Conservation (phyloP, 2,113 vertebrate species). For the Oenanthe melanoleuca region DNA sequence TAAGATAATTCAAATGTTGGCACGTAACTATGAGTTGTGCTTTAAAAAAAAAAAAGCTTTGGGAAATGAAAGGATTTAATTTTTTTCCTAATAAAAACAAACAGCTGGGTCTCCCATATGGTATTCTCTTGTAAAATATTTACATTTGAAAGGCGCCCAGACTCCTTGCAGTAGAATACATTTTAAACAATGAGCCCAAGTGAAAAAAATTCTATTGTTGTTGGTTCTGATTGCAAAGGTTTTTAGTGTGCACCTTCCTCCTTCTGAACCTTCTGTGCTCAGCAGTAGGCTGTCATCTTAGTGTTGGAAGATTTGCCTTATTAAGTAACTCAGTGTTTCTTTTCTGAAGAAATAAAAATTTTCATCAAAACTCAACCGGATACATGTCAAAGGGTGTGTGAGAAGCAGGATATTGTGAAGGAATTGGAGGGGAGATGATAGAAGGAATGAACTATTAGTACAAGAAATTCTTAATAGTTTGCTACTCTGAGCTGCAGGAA, state of each 20-base stretch:
- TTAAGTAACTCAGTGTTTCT: neutral
- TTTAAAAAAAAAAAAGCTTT: conserved; percentile 1
- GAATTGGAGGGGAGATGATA: neutral
- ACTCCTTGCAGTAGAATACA: conserved; percentile 52
- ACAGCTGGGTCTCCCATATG: conserved; percentile 75
- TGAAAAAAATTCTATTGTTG: conserved; percentile 45
- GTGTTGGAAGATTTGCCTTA: neutral
- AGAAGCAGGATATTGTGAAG: neutral
- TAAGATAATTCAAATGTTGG: conserved; percentile 66
- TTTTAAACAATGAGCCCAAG: conserved; percentile 61
- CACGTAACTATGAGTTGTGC: neutral
- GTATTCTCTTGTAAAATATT: conserved; percentile 75
- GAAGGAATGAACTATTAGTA: neutral
- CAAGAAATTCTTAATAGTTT: neutral
- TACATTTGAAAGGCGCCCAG: conserved; percentile 75
- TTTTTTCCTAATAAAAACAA: conserved; percentile 72
- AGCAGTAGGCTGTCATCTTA: fast-evolving
- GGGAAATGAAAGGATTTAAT: conserved; percentile 58
- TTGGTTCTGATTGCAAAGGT: conserved; percentile 13
- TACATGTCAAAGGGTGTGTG: neutral
- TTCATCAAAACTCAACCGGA: neutral
- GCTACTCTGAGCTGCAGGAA: neutral
- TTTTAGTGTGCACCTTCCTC: neutral
- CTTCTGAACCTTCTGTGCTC: neutral
- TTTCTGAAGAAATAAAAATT: conserved; percentile 9